phyloP scores from a whole-genome alignment of 2,113 vertebrate genomes.

The human (Homo sapiens) region GRCh38 chr4:69021001-69021500 shows the following conservation, averaged over 20 bases:
- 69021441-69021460: neutral
- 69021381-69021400: neutral
- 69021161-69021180: too few species aligned
- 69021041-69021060: neutral
- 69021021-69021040: neutral
- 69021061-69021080: neutral
- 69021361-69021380: neutral
- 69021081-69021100: neutral
- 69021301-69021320: neutral
- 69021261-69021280: neutral
- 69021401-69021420: neutral
- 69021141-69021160: too few species aligned
- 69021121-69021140: too few species aligned
- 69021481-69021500: neutral
- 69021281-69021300: neutral
- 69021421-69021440: neutral
- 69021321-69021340: neutral
- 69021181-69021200: too few species aligned
- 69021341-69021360: neutral
- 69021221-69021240: neutral
- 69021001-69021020: neutral
- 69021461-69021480: neutral
- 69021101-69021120: neutral
- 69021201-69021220: too few species aligned
- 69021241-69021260: neutral